Base-by-base conservation (phyloP, 1,140 invertebrate species). In the Sipha flava region DNA sequence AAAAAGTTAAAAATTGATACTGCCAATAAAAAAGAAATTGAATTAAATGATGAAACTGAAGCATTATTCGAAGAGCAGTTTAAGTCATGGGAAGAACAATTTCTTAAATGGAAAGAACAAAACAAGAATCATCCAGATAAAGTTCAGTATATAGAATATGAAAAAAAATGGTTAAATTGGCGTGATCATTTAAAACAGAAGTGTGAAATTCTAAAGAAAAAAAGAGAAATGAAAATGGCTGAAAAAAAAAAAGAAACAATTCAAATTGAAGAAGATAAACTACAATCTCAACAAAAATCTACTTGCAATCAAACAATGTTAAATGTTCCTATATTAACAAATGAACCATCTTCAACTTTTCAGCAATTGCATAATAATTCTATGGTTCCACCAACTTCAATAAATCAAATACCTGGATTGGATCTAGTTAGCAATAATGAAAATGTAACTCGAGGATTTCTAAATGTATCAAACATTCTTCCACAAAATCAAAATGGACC, bases 71-170 rank as follows among this genome's bases (percentile, higher is more conserved):
- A 94, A 83, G 89, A 90, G 77, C 90, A 94, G 83, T 94, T 95
- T 84, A 89, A 90, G 84, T 90, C 92, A 83, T 95, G 93, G 93
- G 93, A 95, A 85, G 89, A 91, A 81, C 91, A 94, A 83, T 94
- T 94, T 84, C 90, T 92, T 82, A 91, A 91, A 82, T 95, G 93
- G 93, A 93, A 92, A 84, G 88, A 90, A 80, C 91, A 93, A 83
- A 95, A 95, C 87, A 90, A 90, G 26, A 92, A 93, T 85, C 93
- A 95, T 88, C 93, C 93, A 18, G 93, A 94, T 84, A 93, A 92
- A 86, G 89, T 90, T 62, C 92, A 93, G 81, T 94, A 94, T 83
- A 88, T 89, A 80, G 91, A 93, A 81, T 94, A 94, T 85, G 92
- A 94, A 86, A 89, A 91, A 43, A 93, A 93, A 83, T 94, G 93